phyloP scores from a whole-genome alignment of 2,888 invertebrate genomes.

The Amorpha juglandis region DNA sequence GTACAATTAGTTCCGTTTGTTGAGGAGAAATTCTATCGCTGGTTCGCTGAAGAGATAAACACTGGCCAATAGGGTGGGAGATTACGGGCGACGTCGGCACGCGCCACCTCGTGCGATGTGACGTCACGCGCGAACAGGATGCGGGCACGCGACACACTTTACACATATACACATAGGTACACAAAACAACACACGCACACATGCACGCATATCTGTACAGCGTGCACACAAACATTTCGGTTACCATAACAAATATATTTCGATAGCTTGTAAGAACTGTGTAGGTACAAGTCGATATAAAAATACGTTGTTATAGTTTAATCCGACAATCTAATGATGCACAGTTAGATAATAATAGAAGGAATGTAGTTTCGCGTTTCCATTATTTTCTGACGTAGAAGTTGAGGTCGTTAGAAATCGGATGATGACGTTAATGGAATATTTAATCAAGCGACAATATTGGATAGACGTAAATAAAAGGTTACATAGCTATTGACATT shows the following conservation, averaged over 20 bases:
- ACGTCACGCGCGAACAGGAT: conserved; percentile 78
- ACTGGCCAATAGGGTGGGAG: conserved; percentile 72
- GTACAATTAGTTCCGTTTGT: conserved; percentile 72
- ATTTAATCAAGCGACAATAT: conserved; percentile 32
- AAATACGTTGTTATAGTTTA: conserved; percentile 2
- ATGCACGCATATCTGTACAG: conserved; percentile 35
- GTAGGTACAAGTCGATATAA: conserved; percentile 23
- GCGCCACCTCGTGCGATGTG: conserved; percentile 75
- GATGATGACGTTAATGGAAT: conserved; percentile 39
- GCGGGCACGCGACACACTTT: conserved; percentile 71
- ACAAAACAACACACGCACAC: conserved; percentile 33
- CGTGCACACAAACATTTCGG: conserved; percentile 47
- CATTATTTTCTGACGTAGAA: conserved; percentile 10
- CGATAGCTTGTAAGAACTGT: conserved; percentile 28
- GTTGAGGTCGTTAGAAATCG: conserved; percentile 40
- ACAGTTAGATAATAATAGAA: not conserved
- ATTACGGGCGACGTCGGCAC: conserved; percentile 64
- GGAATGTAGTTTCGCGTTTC: conserved; percentile 7
- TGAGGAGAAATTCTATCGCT: conserved; percentile 78
- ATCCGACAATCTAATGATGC: not conserved
- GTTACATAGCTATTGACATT: conserved; percentile 16
- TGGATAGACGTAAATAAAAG: conserved; percentile 26
- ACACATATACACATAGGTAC: conserved; percentile 36
- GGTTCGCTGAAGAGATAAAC: conserved; percentile 70
- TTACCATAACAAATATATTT: conserved; percentile 47